A percentile compares a stretch with the other conserved stretches of the same genome.
Evolutionary conservation across 2,888 invertebrate genomes (phyloP).

Genomic region (Scaptomyza caliginosa): DNA sequence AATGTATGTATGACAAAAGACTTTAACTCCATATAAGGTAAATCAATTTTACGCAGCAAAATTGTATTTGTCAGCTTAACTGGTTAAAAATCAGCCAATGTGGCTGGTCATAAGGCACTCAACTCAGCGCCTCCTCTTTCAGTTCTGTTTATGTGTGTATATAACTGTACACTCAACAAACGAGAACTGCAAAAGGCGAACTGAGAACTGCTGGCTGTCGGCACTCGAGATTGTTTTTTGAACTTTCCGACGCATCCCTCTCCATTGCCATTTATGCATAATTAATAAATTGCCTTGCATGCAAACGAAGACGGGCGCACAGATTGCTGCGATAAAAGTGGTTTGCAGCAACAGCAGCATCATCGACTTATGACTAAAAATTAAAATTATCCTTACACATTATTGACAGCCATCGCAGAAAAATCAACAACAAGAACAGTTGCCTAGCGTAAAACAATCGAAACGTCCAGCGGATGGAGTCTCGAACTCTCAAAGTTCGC

Average conservation of each 20-base stretch:
- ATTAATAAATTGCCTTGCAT: slow-evolving; percentile 75
- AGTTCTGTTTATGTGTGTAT: slow-evolving; percentile 30
- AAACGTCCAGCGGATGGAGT: slow-evolving; percentile 26
- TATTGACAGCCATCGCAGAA: slow-evolving; percentile 54
- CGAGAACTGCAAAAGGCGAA: slow-evolving; percentile 9
- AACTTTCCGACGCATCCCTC: slow-evolving; percentile 56
- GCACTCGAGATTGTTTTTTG: slow-evolving; percentile 72
- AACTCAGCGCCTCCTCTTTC: slow-evolving; percentile 36
- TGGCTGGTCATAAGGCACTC: slow-evolving; percentile 40
- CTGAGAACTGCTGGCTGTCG: slow-evolving; percentile 53
- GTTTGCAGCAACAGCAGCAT: slow-evolving; percentile 6
- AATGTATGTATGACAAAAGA: slow-evolving; percentile 50
- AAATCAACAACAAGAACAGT: slow-evolving; percentile 34
- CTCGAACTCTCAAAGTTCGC: slow-evolving; percentile 24
- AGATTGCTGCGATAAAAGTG: slow-evolving; percentile 61
- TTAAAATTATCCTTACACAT: slow-evolving; percentile 69
- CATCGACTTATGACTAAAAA: slow-evolving; percentile 60
- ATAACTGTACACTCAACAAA: slow-evolving; percentile 55
- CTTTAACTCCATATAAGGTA: slow-evolving; percentile 61
- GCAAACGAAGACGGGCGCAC: slow-evolving; percentile 45
- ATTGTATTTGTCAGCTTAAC: slow-evolving; percentile 64
- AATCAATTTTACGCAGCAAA: slow-evolving; percentile 61
- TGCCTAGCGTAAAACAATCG: slow-evolving; percentile 64
- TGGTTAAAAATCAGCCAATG: slow-evolving; percentile 13
- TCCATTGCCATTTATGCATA: slow-evolving; percentile 68